phyloP scores from a whole-genome alignment of 1,140 invertebrate species.

The Contarinia nasturtii region DNA sequence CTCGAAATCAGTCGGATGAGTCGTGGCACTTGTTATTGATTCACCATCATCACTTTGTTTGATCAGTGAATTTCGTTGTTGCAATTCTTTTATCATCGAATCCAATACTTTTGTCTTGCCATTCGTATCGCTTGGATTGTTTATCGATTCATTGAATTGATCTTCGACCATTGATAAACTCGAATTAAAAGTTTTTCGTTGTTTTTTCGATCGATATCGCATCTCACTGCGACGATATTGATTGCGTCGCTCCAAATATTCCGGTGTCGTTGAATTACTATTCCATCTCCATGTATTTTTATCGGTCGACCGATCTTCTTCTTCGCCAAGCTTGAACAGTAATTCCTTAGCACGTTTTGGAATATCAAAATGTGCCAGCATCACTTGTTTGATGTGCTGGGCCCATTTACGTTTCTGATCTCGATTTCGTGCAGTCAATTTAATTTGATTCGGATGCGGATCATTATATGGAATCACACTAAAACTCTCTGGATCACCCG shows the following conservation, averaged over 20 bases:
- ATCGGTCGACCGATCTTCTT: constrained; percentile 26
- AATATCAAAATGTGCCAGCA: constrained; percentile 89
- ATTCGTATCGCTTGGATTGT: no score
- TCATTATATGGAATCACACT: constrained; percentile 92
- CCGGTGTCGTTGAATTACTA: constrained; percentile 38
- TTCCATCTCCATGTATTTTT: constrained; percentile 24
- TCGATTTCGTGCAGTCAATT: constrained; percentile 68
- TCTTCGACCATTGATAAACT: background rate
- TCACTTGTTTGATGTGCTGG: constrained; percentile 72
- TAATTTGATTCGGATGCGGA: constrained; percentile 64
- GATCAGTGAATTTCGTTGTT: background rate
- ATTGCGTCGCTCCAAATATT: constrained; percentile 66
- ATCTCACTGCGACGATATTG: constrained; percentile 21
- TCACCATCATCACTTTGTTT: background rate
- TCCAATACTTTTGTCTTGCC: background rate
- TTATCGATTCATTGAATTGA: no score
- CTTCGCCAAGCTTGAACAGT: constrained; percentile 80
- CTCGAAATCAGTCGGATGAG: no score
- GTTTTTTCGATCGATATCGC: constrained; percentile 39
- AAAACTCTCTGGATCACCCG: constrained; percentile 83
- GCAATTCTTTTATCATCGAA: background rate
- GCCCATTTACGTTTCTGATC: constrained; percentile 92
- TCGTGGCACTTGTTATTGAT: no score
- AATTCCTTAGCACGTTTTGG: constrained; percentile 81
- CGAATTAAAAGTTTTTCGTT: constrained; percentile 15